Evolutionary conservation across 2,797 vertebrate genomes (phyloP).

Genomic region (Botia kubotai): DNA sequence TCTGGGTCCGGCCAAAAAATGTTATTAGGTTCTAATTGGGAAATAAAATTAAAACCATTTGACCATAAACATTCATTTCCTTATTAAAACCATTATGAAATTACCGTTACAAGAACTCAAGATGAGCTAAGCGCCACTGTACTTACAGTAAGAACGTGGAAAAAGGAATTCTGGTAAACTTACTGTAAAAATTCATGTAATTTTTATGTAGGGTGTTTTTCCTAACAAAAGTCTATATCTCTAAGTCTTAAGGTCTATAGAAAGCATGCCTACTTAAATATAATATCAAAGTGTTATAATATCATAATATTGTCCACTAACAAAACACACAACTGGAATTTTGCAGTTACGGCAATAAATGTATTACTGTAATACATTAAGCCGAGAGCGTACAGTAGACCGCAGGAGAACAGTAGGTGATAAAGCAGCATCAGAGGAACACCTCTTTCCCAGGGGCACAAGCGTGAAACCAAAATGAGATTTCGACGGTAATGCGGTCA

Average conservation of each 20-base stretch:
- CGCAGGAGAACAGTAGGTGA: not conserved
- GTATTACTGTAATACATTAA: not conserved
- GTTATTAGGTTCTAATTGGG: not conserved
- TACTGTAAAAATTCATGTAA: no score
- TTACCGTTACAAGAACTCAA: not conserved
- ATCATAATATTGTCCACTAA: no score
- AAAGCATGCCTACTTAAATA: not conserved
- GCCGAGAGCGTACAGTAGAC: not conserved
- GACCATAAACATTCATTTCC: not conserved
- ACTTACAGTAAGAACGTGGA: not conserved
- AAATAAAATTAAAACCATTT: not conserved
- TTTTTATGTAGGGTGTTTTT: no score
- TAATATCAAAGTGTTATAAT: not conserved
- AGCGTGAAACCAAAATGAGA: conserved; percentile 64
- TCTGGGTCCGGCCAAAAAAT: conserved; percentile 10
- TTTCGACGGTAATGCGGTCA: not conserved
- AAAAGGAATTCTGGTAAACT: no score
- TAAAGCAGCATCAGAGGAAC: conserved; percentile 1
- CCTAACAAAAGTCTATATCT: no score
- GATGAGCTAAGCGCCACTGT: not conserved
- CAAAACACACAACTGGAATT: no score
- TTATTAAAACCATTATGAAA: conserved; percentile 21
- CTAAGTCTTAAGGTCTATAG: no score
- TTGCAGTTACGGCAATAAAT: not conserved
- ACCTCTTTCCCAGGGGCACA: conserved; percentile 18